These are phyloP conservation scores for Lissocephala sabroskyi DNA, from an alignment of 2,888 invertebrate genomes.

Conservation along the genomic window DNA sequence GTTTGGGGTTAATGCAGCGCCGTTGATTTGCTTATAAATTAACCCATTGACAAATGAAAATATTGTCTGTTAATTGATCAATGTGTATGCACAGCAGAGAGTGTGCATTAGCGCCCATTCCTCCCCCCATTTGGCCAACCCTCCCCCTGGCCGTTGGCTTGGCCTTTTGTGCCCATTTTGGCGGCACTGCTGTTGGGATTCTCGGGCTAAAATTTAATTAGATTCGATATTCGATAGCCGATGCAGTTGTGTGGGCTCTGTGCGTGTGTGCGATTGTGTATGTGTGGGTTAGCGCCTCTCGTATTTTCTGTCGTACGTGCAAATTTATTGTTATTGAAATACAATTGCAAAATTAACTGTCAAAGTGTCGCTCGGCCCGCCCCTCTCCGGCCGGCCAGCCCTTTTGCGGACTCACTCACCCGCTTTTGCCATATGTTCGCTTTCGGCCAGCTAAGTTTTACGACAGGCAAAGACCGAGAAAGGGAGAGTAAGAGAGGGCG, in stretches of 20 bases:
- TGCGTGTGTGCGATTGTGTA: constrained; percentile 23
- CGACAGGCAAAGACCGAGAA: no score
- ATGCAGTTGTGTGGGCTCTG: constrained; percentile 43
- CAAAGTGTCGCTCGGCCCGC: no score
- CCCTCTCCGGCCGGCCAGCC: no score
- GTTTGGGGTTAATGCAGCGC: constrained; percentile 33
- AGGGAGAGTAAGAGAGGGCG: no score
- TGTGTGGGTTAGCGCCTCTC: constrained; percentile 9
- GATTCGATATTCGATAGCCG: constrained; percentile 60
- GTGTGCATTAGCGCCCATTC: no score
- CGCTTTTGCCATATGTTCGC: no score
- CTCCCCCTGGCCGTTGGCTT: constrained; percentile 2
- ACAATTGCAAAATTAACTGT: constrained; percentile 71
- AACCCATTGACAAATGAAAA: constrained; percentile 72
- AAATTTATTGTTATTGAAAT: constrained; percentile 71
- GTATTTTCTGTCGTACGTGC: constrained; percentile 58
- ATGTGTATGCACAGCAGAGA: constrained; percentile 61
- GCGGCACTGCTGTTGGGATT: constrained; percentile 10
- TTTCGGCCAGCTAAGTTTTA: no score
- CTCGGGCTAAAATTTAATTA: constrained; percentile 66
- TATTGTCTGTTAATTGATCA: constrained; percentile 73
- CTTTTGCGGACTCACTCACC: no score
- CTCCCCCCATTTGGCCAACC: no score
- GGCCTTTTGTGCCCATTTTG: constrained; percentile 6
- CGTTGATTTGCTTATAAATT: constrained; percentile 69